These are phyloP conservation scores for Gambusia yucatana DNA, from an alignment of 2,797 vertebrate genomes.

Conservation along the genomic window DNA sequence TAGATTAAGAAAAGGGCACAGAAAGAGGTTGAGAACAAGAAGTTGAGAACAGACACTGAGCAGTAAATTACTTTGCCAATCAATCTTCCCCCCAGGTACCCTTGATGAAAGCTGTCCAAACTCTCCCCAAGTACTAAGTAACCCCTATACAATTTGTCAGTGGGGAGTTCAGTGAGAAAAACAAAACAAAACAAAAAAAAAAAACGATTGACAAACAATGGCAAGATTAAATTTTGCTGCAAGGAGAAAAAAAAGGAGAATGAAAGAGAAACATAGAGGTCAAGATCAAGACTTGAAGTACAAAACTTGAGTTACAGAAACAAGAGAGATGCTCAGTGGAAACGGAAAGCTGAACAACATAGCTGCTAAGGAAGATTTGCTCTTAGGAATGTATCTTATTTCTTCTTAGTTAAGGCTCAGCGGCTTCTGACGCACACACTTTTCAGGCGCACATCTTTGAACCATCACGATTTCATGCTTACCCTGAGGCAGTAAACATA, in stretches of 20 bases:
- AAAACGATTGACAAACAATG: constrained; percentile 70
- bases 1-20: constrained; percentile 49
- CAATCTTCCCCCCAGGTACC: constrained; percentile 77
- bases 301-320: constrained; percentile 21
- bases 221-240: constrained; percentile 73
- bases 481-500: background rate
- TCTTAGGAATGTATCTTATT: constrained; percentile 50
- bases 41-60: constrained; percentile 64
- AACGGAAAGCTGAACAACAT: constrained; percentile 28
- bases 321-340: constrained; percentile 21
- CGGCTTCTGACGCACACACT: constrained; percentile 38
- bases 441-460: constrained; percentile 12
- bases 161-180: constrained; percentile 50
- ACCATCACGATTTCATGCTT: background rate
- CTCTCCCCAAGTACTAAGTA: constrained; percentile 74
- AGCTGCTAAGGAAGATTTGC: constrained; percentile 47
- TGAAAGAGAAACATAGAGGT: constrained; percentile 40
- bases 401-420: constrained; percentile 43
- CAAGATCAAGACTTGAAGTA: constrained; percentile 18
- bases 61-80: constrained; percentile 86
- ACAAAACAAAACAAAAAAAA: too few species aligned
- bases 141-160: constrained; percentile 79
- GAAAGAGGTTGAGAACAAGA: constrained; percentile 40
- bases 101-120: constrained; percentile 82
- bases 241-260: constrained; percentile 41